Conservation (phyloP, 2,113 vertebrate genomes). For the Rhagologus leucostigma region DNA sequence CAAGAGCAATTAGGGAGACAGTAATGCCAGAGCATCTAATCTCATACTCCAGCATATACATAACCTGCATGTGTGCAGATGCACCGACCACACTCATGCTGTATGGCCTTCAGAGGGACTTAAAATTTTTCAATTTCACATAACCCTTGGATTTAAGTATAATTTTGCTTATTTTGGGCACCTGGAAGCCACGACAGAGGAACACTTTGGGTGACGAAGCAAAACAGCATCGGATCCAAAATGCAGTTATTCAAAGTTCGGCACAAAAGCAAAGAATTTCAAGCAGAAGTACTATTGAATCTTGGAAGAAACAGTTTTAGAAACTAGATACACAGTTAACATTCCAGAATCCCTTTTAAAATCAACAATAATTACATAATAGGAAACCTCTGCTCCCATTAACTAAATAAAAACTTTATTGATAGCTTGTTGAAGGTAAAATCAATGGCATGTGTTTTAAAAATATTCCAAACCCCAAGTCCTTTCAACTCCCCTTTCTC, state of each 20-base stretch:
- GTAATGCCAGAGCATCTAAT: neutral
- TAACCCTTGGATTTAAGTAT: neutral
- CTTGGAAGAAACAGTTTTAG: neutral
- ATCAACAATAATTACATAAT: neutral
- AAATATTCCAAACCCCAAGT: neutral
- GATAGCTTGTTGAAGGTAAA: neutral
- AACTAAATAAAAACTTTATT: neutral
- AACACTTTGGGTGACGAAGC: neutral
- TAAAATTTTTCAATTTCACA: neutral
- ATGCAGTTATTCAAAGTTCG: neutral
- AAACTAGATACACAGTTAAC: neutral
- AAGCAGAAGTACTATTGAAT: neutral
- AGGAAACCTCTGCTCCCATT: neutral
- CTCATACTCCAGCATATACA: neutral
- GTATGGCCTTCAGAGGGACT: neutral
- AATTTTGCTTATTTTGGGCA: neutral
- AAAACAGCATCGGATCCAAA: neutral
- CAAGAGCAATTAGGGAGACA: neutral
- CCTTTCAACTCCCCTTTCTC: neutral
- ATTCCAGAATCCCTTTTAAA: neutral
- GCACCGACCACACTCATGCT: neutral
- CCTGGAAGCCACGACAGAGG: neutral
- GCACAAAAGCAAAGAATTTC: neutral
- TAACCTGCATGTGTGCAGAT: neutral
- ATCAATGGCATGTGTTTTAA: neutral